phyloP scores from a whole-genome alignment of 1,140 invertebrate genomes.

The Anastrepha ludens region DNA sequence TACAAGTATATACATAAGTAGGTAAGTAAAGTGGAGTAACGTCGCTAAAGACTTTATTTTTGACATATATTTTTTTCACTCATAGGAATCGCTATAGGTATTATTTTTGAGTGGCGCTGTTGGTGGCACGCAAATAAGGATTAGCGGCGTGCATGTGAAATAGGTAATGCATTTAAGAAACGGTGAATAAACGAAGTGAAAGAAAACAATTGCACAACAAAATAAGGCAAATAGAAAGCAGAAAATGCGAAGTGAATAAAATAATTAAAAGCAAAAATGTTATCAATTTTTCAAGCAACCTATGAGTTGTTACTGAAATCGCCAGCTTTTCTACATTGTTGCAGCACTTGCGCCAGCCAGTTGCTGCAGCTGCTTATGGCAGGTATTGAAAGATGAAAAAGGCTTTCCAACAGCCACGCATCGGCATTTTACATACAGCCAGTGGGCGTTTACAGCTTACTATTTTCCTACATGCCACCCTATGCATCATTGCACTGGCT shows the following conservation, averaged over 20 bases:
- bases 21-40: neutral
- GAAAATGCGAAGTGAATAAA: no score
- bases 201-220: no score
- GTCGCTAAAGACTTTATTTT: neutral
- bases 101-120: no score
- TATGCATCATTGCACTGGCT: neutral
- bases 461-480: conserved; percentile 14
- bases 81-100: no score
- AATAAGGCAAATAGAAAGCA: no score
- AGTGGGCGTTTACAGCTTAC: conserved; percentile 29
- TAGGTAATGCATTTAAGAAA: no score
- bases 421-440: conserved; percentile 22
- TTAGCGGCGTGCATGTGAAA: no score
- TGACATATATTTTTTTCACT: no score
- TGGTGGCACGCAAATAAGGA: no score
- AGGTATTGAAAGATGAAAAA: neutral
- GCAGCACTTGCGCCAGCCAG: neutral
- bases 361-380: neutral
- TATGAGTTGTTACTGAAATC: neutral
- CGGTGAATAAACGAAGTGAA: no score
- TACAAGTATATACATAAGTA: neutral
- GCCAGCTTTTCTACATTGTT: neutral
- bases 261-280: no score
- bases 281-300: no score
- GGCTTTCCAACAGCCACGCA: neutral